A percentile compares a stretch with the other conserved stretches of the same genome.
Evolutionary conservation across 1,140 invertebrate species (phyloP).

Genomic region (Cydia splendana): DNA sequence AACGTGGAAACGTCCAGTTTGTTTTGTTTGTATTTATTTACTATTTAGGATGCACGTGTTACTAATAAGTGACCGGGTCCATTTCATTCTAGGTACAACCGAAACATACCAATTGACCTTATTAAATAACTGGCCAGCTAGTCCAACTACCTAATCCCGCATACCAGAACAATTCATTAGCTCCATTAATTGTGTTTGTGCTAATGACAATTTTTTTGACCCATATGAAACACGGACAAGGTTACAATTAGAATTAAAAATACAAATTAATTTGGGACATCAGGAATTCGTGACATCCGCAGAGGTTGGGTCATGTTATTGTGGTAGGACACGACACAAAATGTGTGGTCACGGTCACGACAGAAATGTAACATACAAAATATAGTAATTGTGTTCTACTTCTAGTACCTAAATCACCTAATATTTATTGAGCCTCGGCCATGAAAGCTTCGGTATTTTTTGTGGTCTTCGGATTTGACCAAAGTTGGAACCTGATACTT

Average conservation of each 20-base stretch:
- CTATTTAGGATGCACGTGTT: too few relatives aligned
- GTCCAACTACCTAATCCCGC: constrained; percentile 14
- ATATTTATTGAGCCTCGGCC: too few relatives aligned
- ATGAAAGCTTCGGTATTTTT: too few relatives aligned
- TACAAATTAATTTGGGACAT: background rate
- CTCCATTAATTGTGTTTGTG: constrained; percentile 1
- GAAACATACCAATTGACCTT: background rate
- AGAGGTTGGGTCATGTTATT: background rate
- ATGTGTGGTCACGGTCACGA: background rate
- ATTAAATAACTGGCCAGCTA: background rate
- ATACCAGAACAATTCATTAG: background rate
- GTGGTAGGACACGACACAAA: constrained; percentile 1
- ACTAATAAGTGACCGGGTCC: too few relatives aligned
- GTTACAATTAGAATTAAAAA: background rate
- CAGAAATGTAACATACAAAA: background rate
- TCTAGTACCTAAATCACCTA: background rate
- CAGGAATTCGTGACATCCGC: constrained; percentile 1
- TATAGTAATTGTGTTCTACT: background rate
- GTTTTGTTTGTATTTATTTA: background rate
- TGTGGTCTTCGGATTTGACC: too few relatives aligned
- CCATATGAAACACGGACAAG: background rate
- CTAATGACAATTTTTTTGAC: constrained; percentile 13
- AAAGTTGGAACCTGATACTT: too few relatives aligned
- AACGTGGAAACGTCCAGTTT: background rate
- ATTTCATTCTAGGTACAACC: constrained; percentile 1